Percentiles rank a stretch among this genome's conserved stretches.
Evolutionary conservation across 2,888 invertebrate genomes (phyloP).

Genomic region (Dicyrtoma fusca): DNA sequence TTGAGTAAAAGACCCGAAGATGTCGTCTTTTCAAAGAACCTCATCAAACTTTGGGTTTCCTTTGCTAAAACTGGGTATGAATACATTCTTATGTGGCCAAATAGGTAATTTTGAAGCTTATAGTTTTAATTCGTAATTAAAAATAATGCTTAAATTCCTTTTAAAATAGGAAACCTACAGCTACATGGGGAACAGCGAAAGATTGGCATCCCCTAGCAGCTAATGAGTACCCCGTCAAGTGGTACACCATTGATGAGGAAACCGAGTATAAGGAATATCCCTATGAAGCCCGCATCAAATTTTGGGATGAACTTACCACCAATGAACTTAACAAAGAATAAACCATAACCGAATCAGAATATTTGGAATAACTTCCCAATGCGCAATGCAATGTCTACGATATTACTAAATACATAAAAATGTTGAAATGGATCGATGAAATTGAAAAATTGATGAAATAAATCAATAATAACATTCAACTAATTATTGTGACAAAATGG

Average conservation of each 20-base stretch:
- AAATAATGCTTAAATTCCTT: background rate
- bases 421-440: too few relatives aligned
- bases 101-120: too few relatives aligned
- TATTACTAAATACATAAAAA: too few relatives aligned
- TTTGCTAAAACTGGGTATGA: conserved; percentile 1
- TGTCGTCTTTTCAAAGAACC: conserved; percentile 1
- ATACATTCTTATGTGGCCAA: too few relatives aligned
- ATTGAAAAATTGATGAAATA: too few relatives aligned
- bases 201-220: conserved; percentile 10
- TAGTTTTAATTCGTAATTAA: too few relatives aligned
- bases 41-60: conserved; percentile 1
- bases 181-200: conserved; percentile 7
- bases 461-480: too few relatives aligned
- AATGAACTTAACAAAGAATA: too few relatives aligned
- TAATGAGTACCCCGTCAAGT: conserved; percentile 5
- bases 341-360: too few relatives aligned
- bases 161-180: conserved; percentile 2
- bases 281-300: background rate
- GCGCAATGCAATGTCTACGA: too few relatives aligned
- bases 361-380: too few relatives aligned
- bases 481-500: too few relatives aligned
- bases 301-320: conserved; percentile 1
- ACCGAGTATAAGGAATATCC: conserved; percentile 6
- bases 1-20: background rate
- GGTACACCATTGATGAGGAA: conserved; percentile 8